Percentiles rank a stretch among this genome's conserved stretches.
phyloP scores from a whole-genome alignment of 2,113 vertebrate genomes.

The Stigmatopora argus region DNA sequence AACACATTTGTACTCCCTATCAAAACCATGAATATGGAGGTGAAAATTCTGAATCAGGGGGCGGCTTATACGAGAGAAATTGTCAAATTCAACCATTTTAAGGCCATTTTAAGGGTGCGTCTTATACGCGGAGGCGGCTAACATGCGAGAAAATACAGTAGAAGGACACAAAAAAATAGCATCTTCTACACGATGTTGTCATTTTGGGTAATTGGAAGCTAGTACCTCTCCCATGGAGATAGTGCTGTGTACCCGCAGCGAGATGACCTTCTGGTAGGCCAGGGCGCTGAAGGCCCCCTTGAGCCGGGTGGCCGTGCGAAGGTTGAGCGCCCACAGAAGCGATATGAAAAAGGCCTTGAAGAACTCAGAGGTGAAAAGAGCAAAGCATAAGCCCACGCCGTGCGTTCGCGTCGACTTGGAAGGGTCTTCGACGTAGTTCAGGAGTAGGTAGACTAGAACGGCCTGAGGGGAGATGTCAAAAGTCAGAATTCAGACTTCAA shows the following conservation, averaged over 20 bases:
- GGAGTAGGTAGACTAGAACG: conserved; percentile 69
- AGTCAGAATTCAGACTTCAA: too few relatives aligned
- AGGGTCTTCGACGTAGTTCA: conserved; percentile 50
- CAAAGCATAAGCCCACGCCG: conserved; percentile 67
- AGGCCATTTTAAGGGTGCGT: too few relatives aligned
- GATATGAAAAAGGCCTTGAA: conserved; percentile 66
- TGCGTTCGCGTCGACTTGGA: conserved; percentile 10
- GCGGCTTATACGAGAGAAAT: too few relatives aligned
- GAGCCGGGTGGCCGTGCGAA: conserved; percentile 69
- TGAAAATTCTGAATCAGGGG: too few relatives aligned
- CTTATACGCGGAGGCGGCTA: too few relatives aligned
- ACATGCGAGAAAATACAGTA: too few relatives aligned
- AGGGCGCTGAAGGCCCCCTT: conserved; percentile 71
- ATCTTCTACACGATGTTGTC: too few relatives aligned
- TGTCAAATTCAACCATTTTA: too few relatives aligned
- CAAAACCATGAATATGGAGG: too few relatives aligned
- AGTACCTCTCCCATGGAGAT: conserved; percentile 75
- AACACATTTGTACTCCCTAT: too few relatives aligned
- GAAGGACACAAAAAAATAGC: too few relatives aligned
- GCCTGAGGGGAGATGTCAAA: conserved; percentile 49
- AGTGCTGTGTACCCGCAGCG: conserved; percentile 59
- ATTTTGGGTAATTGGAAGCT: not conserved
- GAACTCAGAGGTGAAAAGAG: conserved; percentile 69
- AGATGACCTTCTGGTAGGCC: conserved; percentile 72
- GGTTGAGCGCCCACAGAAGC: conserved; percentile 73